Base-by-base conservation (phyloP, 1,140 invertebrate genomes). In the Steinernema feltiae region DNA sequence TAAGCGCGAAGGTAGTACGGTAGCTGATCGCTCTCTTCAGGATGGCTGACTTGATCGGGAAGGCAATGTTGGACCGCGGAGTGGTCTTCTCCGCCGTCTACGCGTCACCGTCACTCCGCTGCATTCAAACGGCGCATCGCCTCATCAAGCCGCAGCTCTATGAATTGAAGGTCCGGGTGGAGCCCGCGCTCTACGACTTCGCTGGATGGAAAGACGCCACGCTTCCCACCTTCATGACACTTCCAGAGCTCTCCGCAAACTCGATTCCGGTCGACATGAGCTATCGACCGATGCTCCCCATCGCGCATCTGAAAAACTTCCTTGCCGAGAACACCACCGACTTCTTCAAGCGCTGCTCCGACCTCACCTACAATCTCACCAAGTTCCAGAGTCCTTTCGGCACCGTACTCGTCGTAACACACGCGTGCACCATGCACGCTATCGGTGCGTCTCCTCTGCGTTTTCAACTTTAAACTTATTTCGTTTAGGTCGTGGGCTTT, bases 51-150 rank as follows among this genome's bases (percentile, higher is more conserved):
- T 27, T 15, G 2, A 63, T 63, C 24, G 53, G 53, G 24, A n/a
- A 27, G 53, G 53, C 15, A 21, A 3, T 63, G 15, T 27, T n/a
- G 3, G 53, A 63, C 2, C 53, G 24, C 12, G 53, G 53, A 27
- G 7, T 63, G 7, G 24, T 27, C 53, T 15, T 63, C 53, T 15
- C 53, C 12, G 12, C 53, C 53, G 53, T 63, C 53, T 63, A 63
- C 24, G 7, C 53, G 53, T 63, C 53, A 15, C 53, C 53, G 24
- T 15, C 53, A 27, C 53, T 63, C 24, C 15, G 53, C 53, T 63
- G 53, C 53, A 63, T 63, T 21, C 53, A 63, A 63, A 63, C 53
- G 53, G 53, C 53, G 24, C 53, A 63, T 3, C 53, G 53, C 53
- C 53, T 63, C 15, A 63, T 63, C 53, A 63, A 27, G 24, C 24